Evolutionary conservation across 1,140 invertebrate genomes (phyloP).

Genomic region (Hypothenemus hampei): DNA sequence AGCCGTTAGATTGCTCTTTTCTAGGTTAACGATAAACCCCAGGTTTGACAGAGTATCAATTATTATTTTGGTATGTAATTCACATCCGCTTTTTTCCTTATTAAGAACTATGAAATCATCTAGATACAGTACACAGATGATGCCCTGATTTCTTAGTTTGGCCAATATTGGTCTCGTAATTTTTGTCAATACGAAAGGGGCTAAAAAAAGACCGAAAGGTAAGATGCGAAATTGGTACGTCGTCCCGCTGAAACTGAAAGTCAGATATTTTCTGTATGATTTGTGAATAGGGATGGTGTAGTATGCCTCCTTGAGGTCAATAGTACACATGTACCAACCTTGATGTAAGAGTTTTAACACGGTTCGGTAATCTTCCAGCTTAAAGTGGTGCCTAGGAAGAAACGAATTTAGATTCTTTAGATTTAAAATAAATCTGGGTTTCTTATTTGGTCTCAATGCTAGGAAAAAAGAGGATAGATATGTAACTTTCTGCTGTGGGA

Average conservation of each 20-base stretch:
- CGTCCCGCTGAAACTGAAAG: conserved; percentile 3
- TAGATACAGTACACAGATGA: conserved; percentile 11
- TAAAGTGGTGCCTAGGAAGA: conserved; percentile 25
- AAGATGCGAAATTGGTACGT: conserved; percentile 3
- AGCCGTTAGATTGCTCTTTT: neutral
- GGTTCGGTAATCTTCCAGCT: conserved; percentile 25
- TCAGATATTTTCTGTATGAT: conserved; percentile 8
- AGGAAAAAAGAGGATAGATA: conserved; percentile 27
- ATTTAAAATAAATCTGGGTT: conserved; percentile 23
- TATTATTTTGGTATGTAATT: neutral
- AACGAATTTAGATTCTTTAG: conserved; percentile 25
- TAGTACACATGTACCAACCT: conserved; percentile 10
- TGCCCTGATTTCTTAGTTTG: conserved; percentile 8
- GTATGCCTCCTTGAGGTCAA: conserved; percentile 22
- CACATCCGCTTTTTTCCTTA: neutral
- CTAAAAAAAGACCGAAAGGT: conserved; percentile 11
- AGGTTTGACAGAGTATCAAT: neutral
- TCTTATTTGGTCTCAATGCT: conserved; percentile 17
- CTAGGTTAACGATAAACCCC: conserved; percentile 2
- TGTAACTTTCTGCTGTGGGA: conserved; percentile 2
- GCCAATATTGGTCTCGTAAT: conserved; percentile 17
- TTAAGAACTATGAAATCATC: conserved; percentile 14
- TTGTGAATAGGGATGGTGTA: neutral
- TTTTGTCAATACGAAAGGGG: conserved; percentile 17
- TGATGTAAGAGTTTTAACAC: conserved; percentile 9